These are phyloP conservation scores for Holacanthus passer DNA, from an alignment of 2,113 vertebrate species.

Conservation along the genomic window DNA sequence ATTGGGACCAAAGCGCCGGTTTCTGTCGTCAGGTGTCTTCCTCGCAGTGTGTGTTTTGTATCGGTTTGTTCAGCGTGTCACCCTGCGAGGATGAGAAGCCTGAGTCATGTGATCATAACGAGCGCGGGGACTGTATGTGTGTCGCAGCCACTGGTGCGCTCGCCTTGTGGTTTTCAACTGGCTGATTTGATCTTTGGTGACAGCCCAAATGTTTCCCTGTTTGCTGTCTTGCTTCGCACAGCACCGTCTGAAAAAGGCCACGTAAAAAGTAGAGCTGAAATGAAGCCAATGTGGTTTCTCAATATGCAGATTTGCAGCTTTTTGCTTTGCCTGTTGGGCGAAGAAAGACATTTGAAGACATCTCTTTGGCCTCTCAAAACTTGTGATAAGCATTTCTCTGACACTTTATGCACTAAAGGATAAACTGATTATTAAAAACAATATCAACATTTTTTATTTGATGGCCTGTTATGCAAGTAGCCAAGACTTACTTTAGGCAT, in stretches of 20 bases:
- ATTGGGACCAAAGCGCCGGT: conserved; percentile 35
- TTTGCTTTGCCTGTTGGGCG: not conserved
- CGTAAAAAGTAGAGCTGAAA: not conserved
- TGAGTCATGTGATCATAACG: conserved; percentile 2
- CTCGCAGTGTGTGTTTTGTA: not conserved
- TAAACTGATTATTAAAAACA: no score
- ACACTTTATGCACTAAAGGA: not conserved
- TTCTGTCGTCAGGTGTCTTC: conserved; percentile 27
- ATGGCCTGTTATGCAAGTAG: no score
- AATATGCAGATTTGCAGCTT: not conserved
- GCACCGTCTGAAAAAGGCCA: conserved; percentile 2
- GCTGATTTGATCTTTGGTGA: conserved; percentile 35
- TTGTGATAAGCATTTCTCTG: not conserved
- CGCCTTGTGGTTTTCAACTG: conserved; percentile 30
- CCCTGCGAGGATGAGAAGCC: not conserved
- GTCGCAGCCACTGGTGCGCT: conserved; percentile 7
- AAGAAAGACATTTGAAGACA: no score
- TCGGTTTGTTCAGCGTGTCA: conserved; percentile 3
- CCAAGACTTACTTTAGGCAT: not conserved
- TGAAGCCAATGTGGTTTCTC: not conserved
- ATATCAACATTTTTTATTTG: no score
- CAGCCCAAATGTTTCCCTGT: conserved; percentile 35
- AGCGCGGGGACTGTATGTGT: not conserved
- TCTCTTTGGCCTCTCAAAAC: not conserved
- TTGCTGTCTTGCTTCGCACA: conserved; percentile 26